A percentile compares a stretch with the other conserved stretches of the same genome.
phyloP scores from a whole-genome alignment of 2,888 invertebrate genomes.

The Crioceris asparagi region DNA sequence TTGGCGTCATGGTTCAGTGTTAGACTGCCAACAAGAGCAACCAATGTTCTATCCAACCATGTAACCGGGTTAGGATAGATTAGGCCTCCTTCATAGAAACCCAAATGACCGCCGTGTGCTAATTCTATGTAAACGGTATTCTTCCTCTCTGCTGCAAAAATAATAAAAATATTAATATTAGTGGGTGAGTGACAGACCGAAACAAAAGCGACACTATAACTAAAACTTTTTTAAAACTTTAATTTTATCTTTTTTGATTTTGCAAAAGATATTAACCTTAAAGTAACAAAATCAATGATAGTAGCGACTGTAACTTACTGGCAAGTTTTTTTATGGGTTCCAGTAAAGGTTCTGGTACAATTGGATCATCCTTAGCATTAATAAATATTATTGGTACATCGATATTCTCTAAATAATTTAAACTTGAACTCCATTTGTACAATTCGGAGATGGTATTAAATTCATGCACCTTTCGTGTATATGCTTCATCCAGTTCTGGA shows the following conservation, averaged over 20 bases:
- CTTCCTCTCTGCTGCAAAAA: constrained; percentile 52
- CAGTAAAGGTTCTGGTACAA: constrained; percentile 71
- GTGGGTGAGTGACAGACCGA: neutral
- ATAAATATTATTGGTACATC: constrained; percentile 82
- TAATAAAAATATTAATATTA: constrained; percentile 12
- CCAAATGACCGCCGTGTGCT: constrained; percentile 88
- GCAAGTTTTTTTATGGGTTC: constrained; percentile 62
- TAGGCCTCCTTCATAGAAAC: constrained; percentile 86
- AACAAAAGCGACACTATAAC: neutral
- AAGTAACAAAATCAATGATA: no score
- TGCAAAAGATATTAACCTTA: no score
- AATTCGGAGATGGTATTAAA: constrained; percentile 68
- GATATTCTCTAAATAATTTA: constrained; percentile 68
- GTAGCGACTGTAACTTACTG: no score
- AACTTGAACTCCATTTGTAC: constrained; percentile 77
- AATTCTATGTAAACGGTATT: constrained; percentile 68
- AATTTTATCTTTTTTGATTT: no score
- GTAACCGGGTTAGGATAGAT: constrained; percentile 82
- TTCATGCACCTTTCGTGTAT: constrained; percentile 70
- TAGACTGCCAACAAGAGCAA: constrained; percentile 66
- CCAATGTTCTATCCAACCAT: constrained; percentile 85
- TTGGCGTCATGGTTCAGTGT: constrained; percentile 41
- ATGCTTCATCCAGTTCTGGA: constrained; percentile 81
- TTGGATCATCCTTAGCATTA: constrained; percentile 85
- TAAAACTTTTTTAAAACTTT: no score